These are phyloP conservation scores for Grus americana DNA, from an alignment of 2,113 vertebrate genomes.

Conservation along the genomic window DNA sequence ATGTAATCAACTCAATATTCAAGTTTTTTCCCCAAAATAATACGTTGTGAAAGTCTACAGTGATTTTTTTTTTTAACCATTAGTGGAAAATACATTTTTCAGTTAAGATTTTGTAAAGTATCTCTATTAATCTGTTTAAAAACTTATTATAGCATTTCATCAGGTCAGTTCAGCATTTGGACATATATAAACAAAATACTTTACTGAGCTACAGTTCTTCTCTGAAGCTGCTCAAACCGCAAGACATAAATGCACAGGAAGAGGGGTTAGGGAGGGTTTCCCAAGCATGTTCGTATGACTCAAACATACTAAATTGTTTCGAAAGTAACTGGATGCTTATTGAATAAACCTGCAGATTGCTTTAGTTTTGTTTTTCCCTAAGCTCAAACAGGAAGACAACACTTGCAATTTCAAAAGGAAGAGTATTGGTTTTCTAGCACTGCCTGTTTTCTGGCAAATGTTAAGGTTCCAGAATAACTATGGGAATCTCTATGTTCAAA, in stretches of 20 bases:
- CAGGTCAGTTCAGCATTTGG: neutral
- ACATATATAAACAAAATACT: neutral
- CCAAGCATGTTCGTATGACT: neutral
- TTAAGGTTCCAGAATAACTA: neutral
- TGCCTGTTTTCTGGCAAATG: neutral
- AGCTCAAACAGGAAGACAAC: neutral
- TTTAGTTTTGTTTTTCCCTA: neutral
- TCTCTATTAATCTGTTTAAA: neutral
- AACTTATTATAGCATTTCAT: neutral
- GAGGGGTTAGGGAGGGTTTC: neutral
- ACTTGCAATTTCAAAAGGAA: neutral
- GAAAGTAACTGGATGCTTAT: neutral
- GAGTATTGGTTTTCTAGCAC: neutral
- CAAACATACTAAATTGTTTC: neutral
- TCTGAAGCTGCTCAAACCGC: neutral
- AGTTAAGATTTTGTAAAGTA: neutral
- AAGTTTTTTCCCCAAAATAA: neutral
- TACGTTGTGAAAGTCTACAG: neutral
- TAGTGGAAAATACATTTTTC: neutral
- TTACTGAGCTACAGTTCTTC: neutral
- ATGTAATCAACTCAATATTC: neutral
- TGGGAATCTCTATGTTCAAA: slow-evolving; percentile 13
- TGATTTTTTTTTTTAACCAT: neutral
- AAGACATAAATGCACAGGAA: neutral
- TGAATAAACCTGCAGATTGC: neutral